Conservation (phyloP, 53 echinoderm and acorn worm genomes). For the Paelopatides confundens region DNA sequence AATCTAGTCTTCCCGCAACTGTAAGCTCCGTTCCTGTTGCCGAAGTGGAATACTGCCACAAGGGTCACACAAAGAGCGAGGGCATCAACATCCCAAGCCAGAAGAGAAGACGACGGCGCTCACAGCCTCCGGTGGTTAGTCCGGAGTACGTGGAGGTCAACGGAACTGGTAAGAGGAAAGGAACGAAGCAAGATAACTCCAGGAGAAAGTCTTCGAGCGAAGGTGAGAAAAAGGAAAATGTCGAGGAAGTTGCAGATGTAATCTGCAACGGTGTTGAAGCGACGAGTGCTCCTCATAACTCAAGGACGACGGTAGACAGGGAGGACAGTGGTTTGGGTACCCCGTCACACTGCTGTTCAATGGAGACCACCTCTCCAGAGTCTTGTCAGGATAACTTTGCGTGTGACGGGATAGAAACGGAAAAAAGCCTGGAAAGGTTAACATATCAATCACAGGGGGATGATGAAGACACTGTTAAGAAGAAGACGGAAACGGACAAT, state of each 20-base stretch:
- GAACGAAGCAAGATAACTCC: neutral
- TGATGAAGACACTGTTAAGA: neutral
- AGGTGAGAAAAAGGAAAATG: neutral
- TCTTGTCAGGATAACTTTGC: neutral
- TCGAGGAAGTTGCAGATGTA: neutral
- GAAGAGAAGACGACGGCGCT: constrained; percentile 26
- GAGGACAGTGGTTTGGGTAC: constrained; percentile 89
- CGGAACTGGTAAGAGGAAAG: neutral
- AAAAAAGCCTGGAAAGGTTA: no score
- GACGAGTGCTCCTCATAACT: neutral
- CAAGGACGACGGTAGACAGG: neutral
- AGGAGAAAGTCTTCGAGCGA: constrained; percentile 40
- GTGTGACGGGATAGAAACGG: neutral
- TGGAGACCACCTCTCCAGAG: constrained; percentile 61
- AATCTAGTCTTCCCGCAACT: neutral
- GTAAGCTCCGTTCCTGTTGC: neutral
- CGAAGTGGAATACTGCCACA: constrained; percentile 19
- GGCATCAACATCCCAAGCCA: constrained; percentile 29
- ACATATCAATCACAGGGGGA: neutral
- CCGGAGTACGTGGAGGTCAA: constrained; percentile 11
- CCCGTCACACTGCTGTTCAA: constrained; percentile 73
- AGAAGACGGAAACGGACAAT: neutral
- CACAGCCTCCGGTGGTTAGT: constrained; percentile 32
- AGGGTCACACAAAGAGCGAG: constrained; percentile 46
- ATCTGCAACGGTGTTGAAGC: neutral